These are phyloP conservation scores for Heliocidaris erythrogramma DNA, from an alignment of 35 echinoderm and acorn worm species.

Conservation along the genomic window DNA sequence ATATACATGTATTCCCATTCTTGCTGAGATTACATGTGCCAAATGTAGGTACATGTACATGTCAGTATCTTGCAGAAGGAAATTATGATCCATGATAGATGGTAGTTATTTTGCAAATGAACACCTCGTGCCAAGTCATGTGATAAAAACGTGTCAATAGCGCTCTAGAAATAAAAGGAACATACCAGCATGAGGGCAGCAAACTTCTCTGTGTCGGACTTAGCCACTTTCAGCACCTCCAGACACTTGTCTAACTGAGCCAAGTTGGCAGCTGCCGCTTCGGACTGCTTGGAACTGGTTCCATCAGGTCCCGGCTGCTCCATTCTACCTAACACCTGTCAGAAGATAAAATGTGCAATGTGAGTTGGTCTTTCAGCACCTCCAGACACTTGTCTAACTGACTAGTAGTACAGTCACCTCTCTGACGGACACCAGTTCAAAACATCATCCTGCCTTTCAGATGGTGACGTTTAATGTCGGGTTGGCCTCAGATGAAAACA, in stretches of 20 bases:
- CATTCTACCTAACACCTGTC: background rate
- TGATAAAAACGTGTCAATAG: background rate
- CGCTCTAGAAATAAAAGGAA: background rate
- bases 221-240: slow-evolving; percentile 65
- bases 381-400: no score
- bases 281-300: background rate
- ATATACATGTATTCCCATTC: no score
- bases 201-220: slow-evolving; percentile 89
- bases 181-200: slow-evolving; percentile 91
- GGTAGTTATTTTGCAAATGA: background rate
- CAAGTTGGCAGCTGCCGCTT: background rate
- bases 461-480: no score
- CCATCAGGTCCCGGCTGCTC: slow-evolving; percentile 32
- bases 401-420: no score
- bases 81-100: background rate
- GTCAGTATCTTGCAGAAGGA: no score
- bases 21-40: no score
- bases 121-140: background rate
- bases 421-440: no score
- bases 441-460: no score
- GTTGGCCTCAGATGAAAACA: no score
- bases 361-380: no score
- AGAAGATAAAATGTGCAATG: background rate
- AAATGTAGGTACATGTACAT: no score
- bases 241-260: slow-evolving; percentile 76